Evolutionary conservation across 2,888 invertebrate species (phyloP), one percentile per base, ranked within the genome.

Genomic region (Subacronicta megacephala): DNA sequence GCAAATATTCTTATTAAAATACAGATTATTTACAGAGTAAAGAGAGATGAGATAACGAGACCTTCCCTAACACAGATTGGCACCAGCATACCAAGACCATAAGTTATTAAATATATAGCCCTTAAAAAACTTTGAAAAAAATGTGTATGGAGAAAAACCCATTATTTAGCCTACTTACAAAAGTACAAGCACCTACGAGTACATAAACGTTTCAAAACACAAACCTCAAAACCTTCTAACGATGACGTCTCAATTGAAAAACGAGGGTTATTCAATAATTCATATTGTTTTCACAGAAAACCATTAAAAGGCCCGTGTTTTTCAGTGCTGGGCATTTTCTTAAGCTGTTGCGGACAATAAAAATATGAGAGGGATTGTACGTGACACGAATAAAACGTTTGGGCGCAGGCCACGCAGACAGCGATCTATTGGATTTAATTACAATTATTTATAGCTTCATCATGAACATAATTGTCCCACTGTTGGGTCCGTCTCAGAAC

Each of bases 271-370:
- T 66, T 80, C 75, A 77, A 81, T 78, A 78, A 80, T 78, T 81
- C 77, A 76, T 78, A 69, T 77, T 78, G 77, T 78, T 82, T 78
- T 77, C 75, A 63, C 68, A 75, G 72, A 77, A 76, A 71, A 78
- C 73, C 80, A 81, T 84, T 84, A 82, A 82, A 84, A 77, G 75
- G 54, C 63, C 68, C 77, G 79, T 84, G 81, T 84, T 81, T 81
- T 79, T 73, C 61, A 72, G 70, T 63, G 69, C 64, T 41, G 75
- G 75, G 71, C 75, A 71, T 78, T 82, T 83, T 82, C 82, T 81
- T 80, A 77, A 81, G 80, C 75, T 75, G 81, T 72, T 68, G 78
- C 77, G 85, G 84, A 83, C 85, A 84, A 84, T 85, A 84, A 83
- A 83, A 85, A 82, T 84, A 81, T 82, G 80, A 80, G 78, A 72